Evolutionary conservation across 1,140 invertebrate genomes (phyloP).

Genomic region (Drosophila biarmipes): DNA sequence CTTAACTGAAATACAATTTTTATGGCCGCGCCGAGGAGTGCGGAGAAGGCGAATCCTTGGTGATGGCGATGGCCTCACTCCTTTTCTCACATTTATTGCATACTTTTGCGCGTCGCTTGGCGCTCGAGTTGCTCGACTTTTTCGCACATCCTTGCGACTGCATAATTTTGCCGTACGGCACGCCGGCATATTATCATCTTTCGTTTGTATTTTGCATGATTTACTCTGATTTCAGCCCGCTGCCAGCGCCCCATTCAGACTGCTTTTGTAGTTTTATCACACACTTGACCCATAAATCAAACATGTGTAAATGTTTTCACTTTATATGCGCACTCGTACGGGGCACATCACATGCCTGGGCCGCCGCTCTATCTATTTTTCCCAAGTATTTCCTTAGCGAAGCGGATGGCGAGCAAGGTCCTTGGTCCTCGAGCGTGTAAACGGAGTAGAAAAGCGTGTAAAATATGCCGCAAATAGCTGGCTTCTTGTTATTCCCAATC

Average conservation of each 20-base stretch:
- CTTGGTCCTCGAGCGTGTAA: constrained; percentile 68
- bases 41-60: not conserved
- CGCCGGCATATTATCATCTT: constrained; percentile 50
- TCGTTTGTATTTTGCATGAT: constrained; percentile 70
- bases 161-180: constrained; percentile 61
- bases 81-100: constrained; percentile 48
- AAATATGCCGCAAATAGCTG: constrained; percentile 79
- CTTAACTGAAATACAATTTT: constrained; percentile 70
- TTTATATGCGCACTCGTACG: constrained; percentile 78
- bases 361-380: constrained; percentile 56
- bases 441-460: constrained; percentile 69
- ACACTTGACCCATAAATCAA: constrained; percentile 83
- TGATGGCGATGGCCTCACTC: constrained; percentile 1
- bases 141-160: constrained; percentile 68
- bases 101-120: constrained; percentile 48
- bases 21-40: constrained; percentile 38
- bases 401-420: constrained; percentile 21
- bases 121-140: constrained; percentile 60
- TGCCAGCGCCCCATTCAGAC: constrained; percentile 20
- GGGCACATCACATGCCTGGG: constrained; percentile 68
- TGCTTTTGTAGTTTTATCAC: constrained; percentile 81
- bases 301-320: constrained; percentile 83
- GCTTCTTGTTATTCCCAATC: constrained; percentile 44
- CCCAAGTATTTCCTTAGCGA: constrained; percentile 6
- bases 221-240: constrained; percentile 69